Base-by-base conservation (phyloP, 2,888 invertebrate genomes). In the Steinernema scapterisci region DNA sequence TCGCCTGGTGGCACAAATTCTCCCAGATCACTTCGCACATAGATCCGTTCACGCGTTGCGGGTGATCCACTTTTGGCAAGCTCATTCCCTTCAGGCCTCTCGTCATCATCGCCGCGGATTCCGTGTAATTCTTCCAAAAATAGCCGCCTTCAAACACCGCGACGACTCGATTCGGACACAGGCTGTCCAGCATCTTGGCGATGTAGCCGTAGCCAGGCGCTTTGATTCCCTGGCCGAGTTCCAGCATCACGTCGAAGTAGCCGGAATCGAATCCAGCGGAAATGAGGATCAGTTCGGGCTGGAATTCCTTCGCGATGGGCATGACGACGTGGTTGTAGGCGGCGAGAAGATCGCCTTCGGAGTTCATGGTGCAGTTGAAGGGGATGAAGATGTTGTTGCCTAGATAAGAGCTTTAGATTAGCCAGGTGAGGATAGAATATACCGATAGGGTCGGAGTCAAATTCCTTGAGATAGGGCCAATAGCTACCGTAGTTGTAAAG, bases 251-350 rank as follows among this genome's bases (percentile, higher is more conserved):
- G 70, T 70, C 70, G 19, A n/a, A 31, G 80, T 16, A 74, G 19
- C 43, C 70, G 2, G 70, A 70, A 16, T 70, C 70, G 38, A 70
- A 70, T 7, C 70, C 70, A n/a, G 70, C 70, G 2, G 70, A 70
- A n/a, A 70, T 23, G 7, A 70, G 44, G 7, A 70, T 38, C 3
- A 38, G 7, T n/a, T 70, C 43, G 44, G 70, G 70, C 16, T 70
- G 16, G 43, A 31, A 70, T 88, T 89, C 87, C 76, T 88, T 88
- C 5, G 71, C 45, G 38, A 70, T 70, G 3, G 70, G 70, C 70
- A 70, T 31, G 6, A 70, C 23, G 44, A 70, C 44, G 70, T 70
- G 27, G 44, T 70, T 31, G 44, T 43, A 70, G 23, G 70, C 70
- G 11, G 70, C 70, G 7, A 70, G 70, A 3, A 43, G 44, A 16